phyloP scores from a whole-genome alignment of 1,140 invertebrate genomes.

The Zaprionus capensis region DNA sequence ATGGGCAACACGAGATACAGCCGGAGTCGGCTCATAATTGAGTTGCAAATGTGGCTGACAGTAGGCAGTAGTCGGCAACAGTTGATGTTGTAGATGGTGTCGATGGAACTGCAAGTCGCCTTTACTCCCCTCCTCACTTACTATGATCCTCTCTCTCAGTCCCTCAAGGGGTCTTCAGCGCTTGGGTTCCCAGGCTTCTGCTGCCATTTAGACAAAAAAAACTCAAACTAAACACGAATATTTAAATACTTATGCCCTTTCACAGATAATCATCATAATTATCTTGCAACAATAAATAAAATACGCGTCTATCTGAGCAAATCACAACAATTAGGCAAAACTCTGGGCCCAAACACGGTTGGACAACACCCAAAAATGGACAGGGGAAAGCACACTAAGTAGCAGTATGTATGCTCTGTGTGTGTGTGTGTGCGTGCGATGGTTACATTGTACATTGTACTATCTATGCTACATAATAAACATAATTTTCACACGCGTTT shows the following conservation, averaged over 20 bases:
- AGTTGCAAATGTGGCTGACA: slow-evolving; percentile 65
- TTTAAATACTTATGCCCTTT: slow-evolving; percentile 69
- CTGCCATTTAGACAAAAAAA: slow-evolving; percentile 32
- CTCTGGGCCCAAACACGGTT: slow-evolving; percentile 47
- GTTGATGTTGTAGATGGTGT: slow-evolving; percentile 1
- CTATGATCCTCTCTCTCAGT: slow-evolving; percentile 6
- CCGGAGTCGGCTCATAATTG: slow-evolving; percentile 63
- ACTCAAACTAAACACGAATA: slow-evolving; percentile 25
- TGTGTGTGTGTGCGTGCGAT: slow-evolving; percentile 45
- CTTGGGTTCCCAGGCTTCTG: slow-evolving; percentile 60
- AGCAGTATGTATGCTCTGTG: slow-evolving; percentile 32
- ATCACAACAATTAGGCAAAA: slow-evolving; percentile 78
- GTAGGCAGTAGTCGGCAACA: background rate
- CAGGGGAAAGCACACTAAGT: slow-evolving; percentile 53
- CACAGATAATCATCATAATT: slow-evolving; percentile 82
- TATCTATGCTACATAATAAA: slow-evolving; percentile 65
- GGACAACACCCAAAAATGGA: slow-evolving; percentile 57
- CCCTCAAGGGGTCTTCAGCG: slow-evolving; percentile 24
- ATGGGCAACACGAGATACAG: slow-evolving; percentile 46
- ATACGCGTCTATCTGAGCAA: slow-evolving; percentile 62
- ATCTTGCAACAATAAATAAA: slow-evolving; percentile 80
- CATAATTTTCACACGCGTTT: slow-evolving; percentile 81
- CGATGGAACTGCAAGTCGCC: background rate
- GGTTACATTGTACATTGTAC: slow-evolving; percentile 47
- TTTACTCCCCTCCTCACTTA: background rate